Evolutionary conservation across 2,797 vertebrate genomes (phyloP), one percentile per base, ranked within the genome.

Genomic region (Nannoperca obscura): DNA sequence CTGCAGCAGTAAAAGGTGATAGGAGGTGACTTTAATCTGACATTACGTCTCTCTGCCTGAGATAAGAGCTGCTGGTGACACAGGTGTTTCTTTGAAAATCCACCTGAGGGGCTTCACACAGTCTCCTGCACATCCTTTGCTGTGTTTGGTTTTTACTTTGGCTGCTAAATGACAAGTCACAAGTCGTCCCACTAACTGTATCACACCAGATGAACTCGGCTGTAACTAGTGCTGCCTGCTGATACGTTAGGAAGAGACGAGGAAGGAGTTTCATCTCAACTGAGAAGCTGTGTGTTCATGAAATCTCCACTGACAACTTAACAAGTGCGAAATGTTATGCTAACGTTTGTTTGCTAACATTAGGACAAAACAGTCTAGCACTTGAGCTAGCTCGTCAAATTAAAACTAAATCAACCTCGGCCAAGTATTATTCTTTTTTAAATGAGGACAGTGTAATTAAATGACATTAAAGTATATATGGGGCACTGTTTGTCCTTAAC

Each of bases 321-420:
- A 36, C 7, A n/a, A n/a, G n/a, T n/a, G n/a, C 46, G 63, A 42
- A 22, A 78, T 52, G 61, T 55, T 58, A 61, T 13, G 47, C 65
- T 73, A 50, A 40, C 59, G 49, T 46, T 17, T 47, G 47, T 62
- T 69, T 54, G 81, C 61, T 78, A 79, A 63, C 63, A 79, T 49
- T 69, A 85, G 77, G 60, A 42, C 40, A 52, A n/a, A n/a, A n/a
- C 17, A 65, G 3, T 44, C 24, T 34, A 17, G 59, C 63, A 65
- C 22, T 11, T 57, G 0, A 30, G 50, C 10, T 40, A 52, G 49
- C 42, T 59, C 49, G 9, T 2, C 47, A 47, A 49, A n/a, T 53
- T 8, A 32, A 52, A 59, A 76, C 32, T 30, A 14, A 1, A 10
- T 2, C 2, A 42, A 71, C 5, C 12, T 17, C 4, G 19, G 9